phyloP scores from a whole-genome alignment of 2,888 invertebrate species.

The Corbicula japonica region DNA sequence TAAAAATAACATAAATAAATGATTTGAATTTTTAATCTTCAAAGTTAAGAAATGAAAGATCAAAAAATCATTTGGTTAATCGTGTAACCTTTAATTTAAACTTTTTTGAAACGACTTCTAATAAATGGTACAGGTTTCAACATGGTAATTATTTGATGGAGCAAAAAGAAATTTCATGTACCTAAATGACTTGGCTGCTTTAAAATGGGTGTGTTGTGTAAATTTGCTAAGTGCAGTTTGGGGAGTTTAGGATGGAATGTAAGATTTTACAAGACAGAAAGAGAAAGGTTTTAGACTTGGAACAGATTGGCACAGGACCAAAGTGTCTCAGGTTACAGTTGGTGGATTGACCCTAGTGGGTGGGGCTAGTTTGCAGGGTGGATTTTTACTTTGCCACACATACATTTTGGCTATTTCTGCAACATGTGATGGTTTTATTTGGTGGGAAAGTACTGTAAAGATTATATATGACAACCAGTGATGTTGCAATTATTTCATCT shows the following conservation, averaged over 20 bases:
- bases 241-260: background rate
- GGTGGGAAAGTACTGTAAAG: too few relatives aligned
- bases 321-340: conserved; percentile 29
- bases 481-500: too few relatives aligned
- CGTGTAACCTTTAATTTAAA: too few relatives aligned
- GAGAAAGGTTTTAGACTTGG: background rate
- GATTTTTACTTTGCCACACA: conserved; percentile 10
- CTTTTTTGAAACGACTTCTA: too few relatives aligned
- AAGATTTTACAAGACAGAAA: background rate
- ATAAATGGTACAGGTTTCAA: background rate
- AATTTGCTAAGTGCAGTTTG: background rate
- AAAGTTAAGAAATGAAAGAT: too few relatives aligned
- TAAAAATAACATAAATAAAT: too few relatives aligned
- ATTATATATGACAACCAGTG: too few relatives aligned
- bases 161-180: background rate
- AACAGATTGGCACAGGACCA: conserved; percentile 38
- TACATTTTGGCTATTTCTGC: conserved; percentile 6
- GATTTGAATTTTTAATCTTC: too few relatives aligned
- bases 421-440: too few relatives aligned
- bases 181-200: background rate
- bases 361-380: background rate
- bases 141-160: background rate
- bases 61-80: too few relatives aligned
- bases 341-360: conserved; percentile 8
- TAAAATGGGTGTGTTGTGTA: background rate